phyloP scores from a whole-genome alignment of 2,797 vertebrate genomes.

The Melanotaenia parkinsoni region DNA sequence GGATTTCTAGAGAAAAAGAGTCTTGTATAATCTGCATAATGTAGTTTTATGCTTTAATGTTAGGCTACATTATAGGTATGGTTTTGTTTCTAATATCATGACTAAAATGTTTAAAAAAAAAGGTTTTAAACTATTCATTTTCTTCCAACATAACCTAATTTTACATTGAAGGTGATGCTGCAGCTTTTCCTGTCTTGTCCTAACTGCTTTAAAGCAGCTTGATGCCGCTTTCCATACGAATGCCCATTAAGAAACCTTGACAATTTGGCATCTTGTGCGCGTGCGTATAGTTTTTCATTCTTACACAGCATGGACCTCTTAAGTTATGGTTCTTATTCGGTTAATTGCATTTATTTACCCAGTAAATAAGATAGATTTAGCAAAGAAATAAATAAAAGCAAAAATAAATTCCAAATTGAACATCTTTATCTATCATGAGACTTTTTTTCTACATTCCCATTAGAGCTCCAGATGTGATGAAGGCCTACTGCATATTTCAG shows the following conservation, averaged over 20 bases:
- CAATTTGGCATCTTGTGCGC: constrained; percentile 52
- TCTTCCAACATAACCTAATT: neutral
- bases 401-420: neutral
- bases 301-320: constrained; percentile 23
- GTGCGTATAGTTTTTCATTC: constrained; percentile 62
- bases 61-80: too few species aligned
- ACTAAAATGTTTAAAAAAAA: neutral
- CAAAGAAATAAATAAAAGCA: neutral
- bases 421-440: neutral
- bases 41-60: neutral
- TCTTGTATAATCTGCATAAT: too few species aligned
- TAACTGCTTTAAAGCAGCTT: constrained; percentile 4
- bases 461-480: neutral
- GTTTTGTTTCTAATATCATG: neutral
- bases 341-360: neutral
- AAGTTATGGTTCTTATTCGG: neutral
- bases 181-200: neutral
- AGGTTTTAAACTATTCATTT: neutral
- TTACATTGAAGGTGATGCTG: constrained; percentile 39
- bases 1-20: neutral
- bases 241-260: constrained; percentile 54
- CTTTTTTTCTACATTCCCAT: neutral
- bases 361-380: neutral
- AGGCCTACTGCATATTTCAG: too few species aligned
- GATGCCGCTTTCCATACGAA: constrained; percentile 31